These are phyloP conservation scores for Mesorhabditis belari DNA, from an alignment of 2,888 invertebrate genomes.

Conservation along the genomic window DNA sequence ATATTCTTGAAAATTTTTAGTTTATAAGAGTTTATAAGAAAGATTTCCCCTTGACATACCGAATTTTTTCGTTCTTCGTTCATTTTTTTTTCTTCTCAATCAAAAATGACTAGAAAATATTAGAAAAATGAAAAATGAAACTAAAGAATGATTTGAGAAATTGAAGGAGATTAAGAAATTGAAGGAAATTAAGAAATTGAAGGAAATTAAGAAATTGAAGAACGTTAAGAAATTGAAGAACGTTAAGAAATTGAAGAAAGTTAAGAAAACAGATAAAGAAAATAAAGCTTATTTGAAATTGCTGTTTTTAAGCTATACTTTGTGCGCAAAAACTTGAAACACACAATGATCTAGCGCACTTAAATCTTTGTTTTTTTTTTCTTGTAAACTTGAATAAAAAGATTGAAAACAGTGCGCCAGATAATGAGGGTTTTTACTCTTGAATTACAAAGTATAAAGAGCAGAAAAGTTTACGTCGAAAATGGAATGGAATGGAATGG, in stretches of 20 bases:
- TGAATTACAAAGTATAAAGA: not conserved
- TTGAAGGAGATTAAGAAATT: not conserved
- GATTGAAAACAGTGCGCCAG: not conserved
- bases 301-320: too few relatives aligned
- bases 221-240: not conserved
- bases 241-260: not conserved
- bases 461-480: not conserved
- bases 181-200: not conserved
- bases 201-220: not conserved
- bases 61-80: too few relatives aligned
- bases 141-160: not conserved
- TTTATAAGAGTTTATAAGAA: not conserved
- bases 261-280: not conserved
- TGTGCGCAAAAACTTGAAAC: too few relatives aligned
- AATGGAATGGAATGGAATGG: not conserved
- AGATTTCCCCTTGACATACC: too few relatives aligned
- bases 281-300: not conserved
- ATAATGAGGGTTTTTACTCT: not conserved
- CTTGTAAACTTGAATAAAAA: too few relatives aligned
- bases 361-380: too few relatives aligned
- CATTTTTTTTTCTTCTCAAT: too few relatives aligned
- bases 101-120: not conserved
- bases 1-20: not conserved
- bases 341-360: too few relatives aligned
- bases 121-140: not conserved